Evolutionary conservation across 2,797 vertebrate species (phyloP).

Genomic region (Syngnathus acus): DNA sequence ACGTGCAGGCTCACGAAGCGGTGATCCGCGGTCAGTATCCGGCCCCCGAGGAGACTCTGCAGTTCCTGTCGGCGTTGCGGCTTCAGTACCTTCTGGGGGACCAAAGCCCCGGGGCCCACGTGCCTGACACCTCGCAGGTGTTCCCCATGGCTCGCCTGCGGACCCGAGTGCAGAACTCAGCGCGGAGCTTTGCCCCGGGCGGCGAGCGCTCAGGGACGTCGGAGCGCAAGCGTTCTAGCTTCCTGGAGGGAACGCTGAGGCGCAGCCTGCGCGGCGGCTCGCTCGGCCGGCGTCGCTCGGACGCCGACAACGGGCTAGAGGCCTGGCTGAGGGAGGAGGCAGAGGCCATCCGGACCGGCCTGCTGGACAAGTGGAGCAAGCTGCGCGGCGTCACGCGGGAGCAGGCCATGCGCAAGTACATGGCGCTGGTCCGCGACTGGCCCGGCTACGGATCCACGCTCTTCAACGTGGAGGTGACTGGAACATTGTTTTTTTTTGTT

Average conservation of each 20-base stretch:
- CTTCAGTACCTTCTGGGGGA: constrained; percentile 89
- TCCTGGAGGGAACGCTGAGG: constrained; percentile 89
- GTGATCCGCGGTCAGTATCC: constrained; percentile 91
- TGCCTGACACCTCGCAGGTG: constrained; percentile 81
- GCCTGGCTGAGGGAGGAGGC: constrained; percentile 90
- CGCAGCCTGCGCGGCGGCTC: constrained; percentile 86
- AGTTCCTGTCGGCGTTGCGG: constrained; percentile 86
- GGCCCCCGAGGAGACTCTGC: constrained; percentile 90
- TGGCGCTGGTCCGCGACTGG: constrained; percentile 92
- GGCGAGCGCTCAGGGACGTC: constrained; percentile 57
- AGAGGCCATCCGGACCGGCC: constrained; percentile 72
- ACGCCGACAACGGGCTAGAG: constrained; percentile 86
- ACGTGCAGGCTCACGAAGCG: constrained; percentile 85
- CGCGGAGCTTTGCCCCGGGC: constrained; percentile 69
- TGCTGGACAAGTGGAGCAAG: constrained; percentile 92
- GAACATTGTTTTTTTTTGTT: too few species aligned
- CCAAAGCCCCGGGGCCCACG: constrained; percentile 50
- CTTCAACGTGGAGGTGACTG: constrained; percentile 85
- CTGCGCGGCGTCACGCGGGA: constrained; percentile 87
- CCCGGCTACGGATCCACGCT: constrained; percentile 91
- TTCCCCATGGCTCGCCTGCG: constrained; percentile 83
- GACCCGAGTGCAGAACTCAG: constrained; percentile 84
- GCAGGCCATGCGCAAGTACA: constrained; percentile 91
- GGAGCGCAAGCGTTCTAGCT: constrained; percentile 86
- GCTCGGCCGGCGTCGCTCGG: constrained; percentile 74